Evolutionary conservation across 2,888 invertebrate genomes (phyloP).

Genomic region (Drosophila anomalipes): DNA sequence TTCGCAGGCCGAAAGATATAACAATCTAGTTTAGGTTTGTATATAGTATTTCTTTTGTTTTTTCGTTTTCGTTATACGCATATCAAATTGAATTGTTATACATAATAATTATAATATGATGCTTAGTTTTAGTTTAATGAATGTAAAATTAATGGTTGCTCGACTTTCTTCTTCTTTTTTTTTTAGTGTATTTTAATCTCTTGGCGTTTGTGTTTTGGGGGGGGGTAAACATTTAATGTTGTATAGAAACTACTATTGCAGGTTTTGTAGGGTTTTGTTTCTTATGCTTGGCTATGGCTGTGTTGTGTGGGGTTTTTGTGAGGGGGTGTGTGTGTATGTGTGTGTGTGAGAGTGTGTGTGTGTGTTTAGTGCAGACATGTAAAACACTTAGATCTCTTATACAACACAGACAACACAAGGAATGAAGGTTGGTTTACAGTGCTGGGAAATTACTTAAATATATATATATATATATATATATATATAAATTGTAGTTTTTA

Average conservation of each 20-base stretch:
- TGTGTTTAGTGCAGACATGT: conserved; percentile 33
- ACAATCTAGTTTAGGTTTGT: conserved; percentile 51
- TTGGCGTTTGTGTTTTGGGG: conserved; percentile 36
- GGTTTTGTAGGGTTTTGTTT: conserved; percentile 30
- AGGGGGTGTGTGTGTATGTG: not conserved
- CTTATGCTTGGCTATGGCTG: conserved; percentile 31
- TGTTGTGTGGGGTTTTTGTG: conserved; percentile 3
- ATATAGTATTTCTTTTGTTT: conserved; percentile 29
- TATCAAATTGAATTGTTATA: conserved; percentile 51
- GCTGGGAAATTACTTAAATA: conserved; percentile 25
- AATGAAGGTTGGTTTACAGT: conserved; percentile 18
- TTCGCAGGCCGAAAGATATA: conserved; percentile 72
- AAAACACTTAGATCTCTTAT: conserved; percentile 35
- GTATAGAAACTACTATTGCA: conserved; percentile 71
- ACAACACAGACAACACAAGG: conserved; percentile 36
- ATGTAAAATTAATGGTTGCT: conserved; percentile 55
- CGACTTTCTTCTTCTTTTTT: conserved; percentile 8
- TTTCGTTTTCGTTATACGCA: conserved; percentile 48
- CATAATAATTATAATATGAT: conserved; percentile 48
- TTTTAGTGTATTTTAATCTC: conserved; percentile 62
- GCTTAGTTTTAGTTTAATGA: conserved; percentile 44
- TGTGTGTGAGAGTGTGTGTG: not conserved
- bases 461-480: conserved; percentile 11
- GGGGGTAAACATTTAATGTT: conserved; percentile 54
- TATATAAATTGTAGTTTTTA: conserved; percentile 2